A percentile compares a stretch with the other conserved stretches of the same genome.
These are phyloP conservation scores for Epinephelus malabaricus DNA, from an alignment of 2,797 vertebrate genomes.

Conservation along the genomic window DNA sequence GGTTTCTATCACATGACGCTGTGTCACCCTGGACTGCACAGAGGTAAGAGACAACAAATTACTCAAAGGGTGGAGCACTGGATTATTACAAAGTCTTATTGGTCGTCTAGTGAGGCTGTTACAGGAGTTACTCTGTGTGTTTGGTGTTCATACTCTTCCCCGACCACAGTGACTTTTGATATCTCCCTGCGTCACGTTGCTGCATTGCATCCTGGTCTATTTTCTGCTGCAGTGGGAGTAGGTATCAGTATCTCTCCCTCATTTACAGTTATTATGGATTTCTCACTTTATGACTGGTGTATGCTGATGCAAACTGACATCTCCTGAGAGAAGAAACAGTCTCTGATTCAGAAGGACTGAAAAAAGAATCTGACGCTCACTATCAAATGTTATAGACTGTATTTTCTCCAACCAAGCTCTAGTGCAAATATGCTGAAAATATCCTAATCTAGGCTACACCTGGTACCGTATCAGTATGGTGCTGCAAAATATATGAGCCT, in stretches of 20 bases:
- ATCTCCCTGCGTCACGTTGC: neutral
- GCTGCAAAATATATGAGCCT: too few species aligned
- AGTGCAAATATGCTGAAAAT: neutral
- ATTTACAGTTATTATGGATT: neutral
- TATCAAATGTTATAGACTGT: neutral
- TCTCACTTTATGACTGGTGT: neutral
- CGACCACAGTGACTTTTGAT: neutral
- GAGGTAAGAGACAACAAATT: neutral
- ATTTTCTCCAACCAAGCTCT: neutral
- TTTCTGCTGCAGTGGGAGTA: neutral
- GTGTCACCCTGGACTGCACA: conserved; percentile 88
- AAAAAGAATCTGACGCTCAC: neutral
- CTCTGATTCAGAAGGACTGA: neutral
- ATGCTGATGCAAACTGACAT: neutral
- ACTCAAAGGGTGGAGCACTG: neutral
- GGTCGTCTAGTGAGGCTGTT: too few species aligned
- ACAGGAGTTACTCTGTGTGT: neutral
- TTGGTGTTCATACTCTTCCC: neutral
- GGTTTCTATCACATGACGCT: conserved; percentile 85
- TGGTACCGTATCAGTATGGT: neutral
- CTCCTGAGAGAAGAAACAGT: neutral
- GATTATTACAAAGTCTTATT: neutral
- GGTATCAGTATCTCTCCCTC: neutral
- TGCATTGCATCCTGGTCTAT: conserved; percentile 5
- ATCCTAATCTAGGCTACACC: neutral